Evolutionary conservation across 2,113 vertebrate species (phyloP), one percentile per base, ranked within the genome.

Genomic region (Bujurquina vittata): DNA sequence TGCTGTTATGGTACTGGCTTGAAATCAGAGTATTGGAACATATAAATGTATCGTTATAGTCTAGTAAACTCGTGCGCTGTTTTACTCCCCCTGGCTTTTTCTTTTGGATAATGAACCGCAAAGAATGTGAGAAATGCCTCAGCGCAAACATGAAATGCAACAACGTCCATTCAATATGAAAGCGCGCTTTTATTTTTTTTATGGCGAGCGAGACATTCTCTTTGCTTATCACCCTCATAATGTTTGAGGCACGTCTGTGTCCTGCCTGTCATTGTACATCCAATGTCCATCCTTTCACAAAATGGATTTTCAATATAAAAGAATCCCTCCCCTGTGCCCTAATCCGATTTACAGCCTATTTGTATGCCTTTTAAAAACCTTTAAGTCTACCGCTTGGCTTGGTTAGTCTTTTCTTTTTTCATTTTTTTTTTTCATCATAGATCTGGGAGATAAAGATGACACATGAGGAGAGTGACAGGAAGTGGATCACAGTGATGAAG

Each of bases 271-370:
- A 85, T 84, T 84, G 77, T 84, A 46, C 62, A 85, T 37, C 80
- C 88, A 91, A 81, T 87, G 89, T 92, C 88, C 91, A 84, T 67
- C 79, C 77, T 75, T 84, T 91, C 88, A 82, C 79, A 79, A 75
- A 88, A 91, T 55, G 72, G 81, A 79, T 89, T 91, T 86, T 94
- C 73, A 85, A 84, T 72, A 80, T 69, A 87, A 90, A 84, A 77
- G 62, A 49, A 77, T 83, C 60, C 79, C 73, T 75, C n/a, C 73
- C 77, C 85, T 79, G 40, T 37, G 20, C 90, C 87, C 65, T 93
- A 93, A 95, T 93, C 90, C 87, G 59, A 93, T 94, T 93, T 92
- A 61, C 81, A 63, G 88, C 87, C 88, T 81, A 89, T 94, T 92
- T 92, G 85, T 91, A 58, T 88, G 88, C 83, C 59, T 89, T 91